Evolutionary conservation across 2,797 vertebrate species (phyloP).

Genomic region (Cynodonichthys magdalenae): DNA sequence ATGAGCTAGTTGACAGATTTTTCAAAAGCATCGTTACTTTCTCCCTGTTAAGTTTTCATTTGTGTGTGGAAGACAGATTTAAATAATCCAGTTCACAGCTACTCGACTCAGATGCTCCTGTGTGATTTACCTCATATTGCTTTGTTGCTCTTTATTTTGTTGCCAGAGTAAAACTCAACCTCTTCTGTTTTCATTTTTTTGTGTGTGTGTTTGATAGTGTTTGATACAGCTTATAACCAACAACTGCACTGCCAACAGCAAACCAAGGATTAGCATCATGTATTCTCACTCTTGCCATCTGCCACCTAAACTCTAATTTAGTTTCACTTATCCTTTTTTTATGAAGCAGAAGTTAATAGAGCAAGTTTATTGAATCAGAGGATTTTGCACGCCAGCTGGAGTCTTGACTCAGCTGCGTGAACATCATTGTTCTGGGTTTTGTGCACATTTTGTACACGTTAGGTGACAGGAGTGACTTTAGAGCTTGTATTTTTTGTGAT

Average conservation of each 20-base stretch:
- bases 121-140: conserved; percentile 43
- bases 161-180: conserved; percentile 43
- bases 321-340: conserved; percentile 75
- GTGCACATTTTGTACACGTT: conserved; percentile 31
- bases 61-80: conserved; percentile 32
- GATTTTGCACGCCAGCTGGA: conserved; percentile 64
- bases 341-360: conserved; percentile 74
- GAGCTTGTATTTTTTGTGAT: background rate
- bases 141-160: conserved; percentile 23
- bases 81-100: conserved; percentile 21
- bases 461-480: conserved; percentile 11
- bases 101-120: conserved; percentile 29
- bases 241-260: conserved; percentile 15
- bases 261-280: conserved; percentile 38
- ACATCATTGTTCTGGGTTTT: conserved; percentile 45
- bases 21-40: conserved; percentile 17
- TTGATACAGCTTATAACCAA: conserved; percentile 32
- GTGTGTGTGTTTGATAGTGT: conserved; percentile 25
- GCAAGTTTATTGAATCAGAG: conserved; percentile 73
- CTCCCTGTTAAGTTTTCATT: conserved; percentile 23
- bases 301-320: conserved; percentile 77
- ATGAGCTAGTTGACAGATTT: conserved; percentile 28
- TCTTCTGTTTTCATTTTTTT: conserved; percentile 41
- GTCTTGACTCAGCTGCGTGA: conserved; percentile 40
- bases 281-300: conserved; percentile 74